phyloP scores from a whole-genome alignment of 2,113 vertebrate species.

The Alethe castanea region DNA sequence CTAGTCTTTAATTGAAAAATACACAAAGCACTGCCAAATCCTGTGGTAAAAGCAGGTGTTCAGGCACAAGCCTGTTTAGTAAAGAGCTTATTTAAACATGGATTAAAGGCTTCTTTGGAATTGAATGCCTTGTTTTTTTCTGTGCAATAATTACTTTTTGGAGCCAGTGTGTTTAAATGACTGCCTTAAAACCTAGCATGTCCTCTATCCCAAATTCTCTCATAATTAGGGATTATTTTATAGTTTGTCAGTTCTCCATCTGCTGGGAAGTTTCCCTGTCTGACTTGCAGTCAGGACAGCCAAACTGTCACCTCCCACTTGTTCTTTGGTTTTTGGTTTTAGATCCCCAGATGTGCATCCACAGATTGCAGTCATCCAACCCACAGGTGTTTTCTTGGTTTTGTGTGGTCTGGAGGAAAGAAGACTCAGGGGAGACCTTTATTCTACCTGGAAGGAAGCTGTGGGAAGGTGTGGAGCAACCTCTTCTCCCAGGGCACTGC shows the following conservation, averaged over 20 bases:
- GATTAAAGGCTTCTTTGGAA: conserved; percentile 52
- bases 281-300: neutral
- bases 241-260: neutral
- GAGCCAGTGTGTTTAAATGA: conserved; percentile 31
- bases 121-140: neutral
- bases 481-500: neutral
- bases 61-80: conserved; percentile 32
- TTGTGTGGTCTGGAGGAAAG: neutral
- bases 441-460: neutral
- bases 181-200: conserved; percentile 31
- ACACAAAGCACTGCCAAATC: neutral
- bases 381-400: neutral
- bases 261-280: neutral
- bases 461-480: neutral
- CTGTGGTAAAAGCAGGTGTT: conserved; percentile 37
- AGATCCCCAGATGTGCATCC: neutral
- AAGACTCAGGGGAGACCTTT: neutral
- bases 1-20: conserved; percentile 28
- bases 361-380: neutral
- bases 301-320: neutral
- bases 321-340: neutral
- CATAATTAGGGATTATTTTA: conserved; percentile 46
- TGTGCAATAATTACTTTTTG: conserved; percentile 53
- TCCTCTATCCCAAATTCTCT: conserved; percentile 22
- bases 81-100: conserved; percentile 12